Evolutionary conservation across 2,888 invertebrate species (phyloP).

Genomic region (Plebejus melissa): DNA sequence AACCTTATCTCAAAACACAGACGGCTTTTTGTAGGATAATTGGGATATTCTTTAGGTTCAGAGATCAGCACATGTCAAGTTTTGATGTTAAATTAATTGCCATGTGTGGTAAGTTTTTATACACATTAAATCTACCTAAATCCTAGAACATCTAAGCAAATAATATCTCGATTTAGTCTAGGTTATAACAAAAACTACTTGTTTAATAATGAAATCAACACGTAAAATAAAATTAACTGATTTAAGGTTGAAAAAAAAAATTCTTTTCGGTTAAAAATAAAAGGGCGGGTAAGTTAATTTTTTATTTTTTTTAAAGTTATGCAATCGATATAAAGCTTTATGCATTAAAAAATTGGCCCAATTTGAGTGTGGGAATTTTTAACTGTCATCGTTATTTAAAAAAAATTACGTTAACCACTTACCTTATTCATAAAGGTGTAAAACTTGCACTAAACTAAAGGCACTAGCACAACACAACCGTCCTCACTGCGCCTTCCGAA

Average conservation of each 20-base stretch:
- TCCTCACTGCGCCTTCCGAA: neutral
- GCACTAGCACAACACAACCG: constrained; percentile 14
- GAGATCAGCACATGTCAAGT: constrained; percentile 2
- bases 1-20: constrained; percentile 14
- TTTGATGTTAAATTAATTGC: neutral
- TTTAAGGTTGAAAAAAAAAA: neutral
- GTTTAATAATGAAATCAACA: too few species aligned
- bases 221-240: too few species aligned
- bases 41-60: neutral
- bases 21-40: neutral
- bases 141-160: neutral
- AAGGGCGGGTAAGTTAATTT: neutral
- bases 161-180: neutral
- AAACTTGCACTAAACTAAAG: neutral
- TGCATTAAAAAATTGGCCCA: neutral
- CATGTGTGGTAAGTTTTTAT: neutral
- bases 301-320: neutral
- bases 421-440: neutral
- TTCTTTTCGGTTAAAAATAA: neutral
- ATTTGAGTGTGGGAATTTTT: neutral
- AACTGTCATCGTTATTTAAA: neutral
- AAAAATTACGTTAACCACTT: neutral
- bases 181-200: too few species aligned
- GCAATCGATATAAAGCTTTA: neutral
- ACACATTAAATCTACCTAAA: neutral